A percentile compares a stretch with the other conserved stretches of the same genome.
Evolutionary conservation across 2,113 vertebrate genomes (phyloP).

Genomic region (Sterrhoptilus dennistouni): DNA sequence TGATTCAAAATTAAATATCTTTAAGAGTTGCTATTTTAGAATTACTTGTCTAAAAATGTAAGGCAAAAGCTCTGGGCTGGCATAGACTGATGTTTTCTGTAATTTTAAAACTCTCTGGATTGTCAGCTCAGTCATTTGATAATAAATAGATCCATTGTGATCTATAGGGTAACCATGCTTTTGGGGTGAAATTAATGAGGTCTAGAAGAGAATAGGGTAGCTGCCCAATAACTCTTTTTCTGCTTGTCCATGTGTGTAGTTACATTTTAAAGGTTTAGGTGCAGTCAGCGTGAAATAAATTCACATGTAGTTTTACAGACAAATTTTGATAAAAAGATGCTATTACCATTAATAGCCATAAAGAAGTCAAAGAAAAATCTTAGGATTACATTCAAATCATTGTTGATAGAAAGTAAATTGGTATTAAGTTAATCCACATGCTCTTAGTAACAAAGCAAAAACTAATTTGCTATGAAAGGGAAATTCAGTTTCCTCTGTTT

Average conservation of each 20-base stretch:
- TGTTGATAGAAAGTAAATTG: neutral
- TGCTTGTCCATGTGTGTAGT: neutral
- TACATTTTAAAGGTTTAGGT: neutral
- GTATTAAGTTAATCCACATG: constrained; percentile 11
- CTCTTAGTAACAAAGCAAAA: neutral
- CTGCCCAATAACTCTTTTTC: neutral
- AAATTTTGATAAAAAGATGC: neutral
- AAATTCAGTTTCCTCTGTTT: constrained; percentile 6
- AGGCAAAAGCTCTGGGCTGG: neutral
- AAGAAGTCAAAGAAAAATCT: neutral
- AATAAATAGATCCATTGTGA: neutral
- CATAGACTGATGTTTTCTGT: neutral
- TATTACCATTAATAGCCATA: neutral
- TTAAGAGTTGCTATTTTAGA: neutral
- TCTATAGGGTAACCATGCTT: neutral
- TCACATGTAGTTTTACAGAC: neutral
- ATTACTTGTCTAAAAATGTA: neutral
- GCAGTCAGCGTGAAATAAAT: neutral
- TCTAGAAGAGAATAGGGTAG: neutral
- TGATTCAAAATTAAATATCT: neutral
- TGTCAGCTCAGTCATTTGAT: neutral
- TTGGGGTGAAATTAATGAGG: neutral
- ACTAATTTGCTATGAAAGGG: constrained; percentile 25
- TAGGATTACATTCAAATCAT: neutral
- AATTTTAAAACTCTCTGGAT: neutral